Conservation (phyloP, 2,113 vertebrate genomes). For the Tympanuchus pallidicinctus region DNA sequence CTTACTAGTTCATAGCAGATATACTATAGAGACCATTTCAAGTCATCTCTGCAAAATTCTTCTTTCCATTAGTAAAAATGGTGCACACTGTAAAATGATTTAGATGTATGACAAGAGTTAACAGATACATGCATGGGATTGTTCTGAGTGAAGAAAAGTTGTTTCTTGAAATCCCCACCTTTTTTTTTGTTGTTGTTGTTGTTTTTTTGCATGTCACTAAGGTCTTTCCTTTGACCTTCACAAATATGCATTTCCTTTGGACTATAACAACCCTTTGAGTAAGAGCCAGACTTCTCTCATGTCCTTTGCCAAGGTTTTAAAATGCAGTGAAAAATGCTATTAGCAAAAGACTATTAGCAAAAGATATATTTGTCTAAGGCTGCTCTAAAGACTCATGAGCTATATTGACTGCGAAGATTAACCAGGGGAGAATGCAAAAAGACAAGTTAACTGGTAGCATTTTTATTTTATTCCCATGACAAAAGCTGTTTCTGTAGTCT, state of each 20-base stretch:
- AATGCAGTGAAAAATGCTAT: neutral
- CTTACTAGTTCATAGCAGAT: neutral
- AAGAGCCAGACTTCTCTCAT: neutral
- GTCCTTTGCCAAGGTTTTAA: neutral
- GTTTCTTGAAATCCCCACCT: neutral
- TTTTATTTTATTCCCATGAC: neutral
- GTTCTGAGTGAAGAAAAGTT: neutral
- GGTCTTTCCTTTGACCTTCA: neutral
- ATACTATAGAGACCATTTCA: neutral
- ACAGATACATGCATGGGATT: neutral
- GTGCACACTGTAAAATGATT: neutral
- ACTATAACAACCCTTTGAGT: neutral
- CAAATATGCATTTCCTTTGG: neutral
- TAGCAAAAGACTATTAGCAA: neutral
- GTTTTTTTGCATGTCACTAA: neutral
- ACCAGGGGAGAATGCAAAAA: neutral
- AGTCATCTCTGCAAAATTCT: neutral
- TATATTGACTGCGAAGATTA: neutral
- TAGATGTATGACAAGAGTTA: neutral
- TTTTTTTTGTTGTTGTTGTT: neutral
- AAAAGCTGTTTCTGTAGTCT: neutral
- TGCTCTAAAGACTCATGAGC: neutral
- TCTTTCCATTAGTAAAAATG: neutral
- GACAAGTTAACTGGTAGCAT: neutral
- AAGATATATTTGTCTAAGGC: neutral